These are phyloP conservation scores for Thereva nobilitata DNA, from an alignment of 2,888 invertebrate genomes.

Conservation along the genomic window DNA sequence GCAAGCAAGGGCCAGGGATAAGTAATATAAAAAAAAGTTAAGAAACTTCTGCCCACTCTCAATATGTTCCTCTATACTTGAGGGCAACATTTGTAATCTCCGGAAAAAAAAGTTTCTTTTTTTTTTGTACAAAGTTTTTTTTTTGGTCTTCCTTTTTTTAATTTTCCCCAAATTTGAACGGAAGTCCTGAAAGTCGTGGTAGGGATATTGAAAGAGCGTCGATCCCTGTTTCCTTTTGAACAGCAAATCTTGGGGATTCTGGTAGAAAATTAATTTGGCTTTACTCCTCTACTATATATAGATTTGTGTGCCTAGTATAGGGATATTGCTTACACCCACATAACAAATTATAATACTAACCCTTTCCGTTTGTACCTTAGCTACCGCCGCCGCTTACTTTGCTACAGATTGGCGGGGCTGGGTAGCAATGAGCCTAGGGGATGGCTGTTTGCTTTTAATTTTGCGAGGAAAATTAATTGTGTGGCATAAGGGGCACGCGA, in stretches of 20 bases:
- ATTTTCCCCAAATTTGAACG: not conserved
- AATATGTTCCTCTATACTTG: constrained; percentile 5
- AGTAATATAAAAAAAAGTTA: not conserved
- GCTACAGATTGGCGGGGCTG: too few species aligned
- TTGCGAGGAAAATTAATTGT: constrained; percentile 37
- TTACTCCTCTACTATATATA: not conserved
- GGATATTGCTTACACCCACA: too few species aligned
- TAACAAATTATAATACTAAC: not conserved
- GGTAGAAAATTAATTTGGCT: constrained; percentile 15
- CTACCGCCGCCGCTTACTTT: not conserved
- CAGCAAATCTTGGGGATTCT: constrained; percentile 8
- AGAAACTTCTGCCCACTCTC: not conserved
- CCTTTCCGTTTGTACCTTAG: constrained; percentile 11
- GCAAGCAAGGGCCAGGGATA: not conserved
- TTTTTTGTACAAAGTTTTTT: constrained; percentile 2
- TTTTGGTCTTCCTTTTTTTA: not conserved
- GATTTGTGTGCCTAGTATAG: too few species aligned
- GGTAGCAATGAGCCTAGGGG: not conserved
- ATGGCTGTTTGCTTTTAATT: constrained; percentile 37
- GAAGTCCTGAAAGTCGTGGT: not conserved
- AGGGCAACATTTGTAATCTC: constrained; percentile 12
- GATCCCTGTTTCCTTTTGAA: not conserved
- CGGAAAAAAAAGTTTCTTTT: not conserved
- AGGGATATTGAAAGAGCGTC: too few species aligned
- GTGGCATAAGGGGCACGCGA: constrained; percentile 31